Percentiles rank a stretch among this genome's conserved stretches.
phyloP scores from a whole-genome alignment of 1,140 invertebrate species.

The Heliconius himera region DNA sequence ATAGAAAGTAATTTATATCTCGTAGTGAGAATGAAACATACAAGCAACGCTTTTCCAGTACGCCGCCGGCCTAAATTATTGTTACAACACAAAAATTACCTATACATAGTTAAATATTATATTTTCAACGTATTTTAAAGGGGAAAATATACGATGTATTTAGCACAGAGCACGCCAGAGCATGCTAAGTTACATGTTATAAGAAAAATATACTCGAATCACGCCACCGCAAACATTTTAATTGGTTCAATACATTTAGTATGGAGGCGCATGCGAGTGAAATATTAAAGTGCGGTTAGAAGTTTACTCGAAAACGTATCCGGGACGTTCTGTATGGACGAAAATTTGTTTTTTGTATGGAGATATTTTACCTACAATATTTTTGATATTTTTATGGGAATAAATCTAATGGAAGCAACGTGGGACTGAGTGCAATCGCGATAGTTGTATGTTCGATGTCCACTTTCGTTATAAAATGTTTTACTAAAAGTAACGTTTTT shows the following conservation, averaged over 20 bases:
- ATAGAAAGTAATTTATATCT: too few species aligned
- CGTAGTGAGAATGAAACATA: too few species aligned
- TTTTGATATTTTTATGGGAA: too few species aligned
- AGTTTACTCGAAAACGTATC: slow-evolving; percentile 27
- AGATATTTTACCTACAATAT: not conserved
- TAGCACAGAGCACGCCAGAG: slow-evolving; percentile 41
- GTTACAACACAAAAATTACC: not conserved
- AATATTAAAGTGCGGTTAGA: slow-evolving; percentile 35
- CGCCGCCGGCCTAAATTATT: not conserved
- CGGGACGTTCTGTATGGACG: not conserved
- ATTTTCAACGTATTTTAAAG: not conserved
- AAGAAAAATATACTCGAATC: slow-evolving; percentile 48
- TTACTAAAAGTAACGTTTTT: too few species aligned
- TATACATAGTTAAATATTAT: not conserved
- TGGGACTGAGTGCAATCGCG: too few species aligned
- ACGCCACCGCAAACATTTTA: slow-evolving; percentile 53
- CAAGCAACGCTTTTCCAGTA: too few species aligned
- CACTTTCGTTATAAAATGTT: too few species aligned
- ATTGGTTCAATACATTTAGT: slow-evolving; percentile 44
- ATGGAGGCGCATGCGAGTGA: slow-evolving; percentile 35
- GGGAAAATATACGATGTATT: slow-evolving; percentile 4
- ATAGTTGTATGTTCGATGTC: too few species aligned
- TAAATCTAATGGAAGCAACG: too few species aligned
- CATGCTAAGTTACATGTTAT: slow-evolving; percentile 50
- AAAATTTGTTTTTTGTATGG: not conserved